These are phyloP conservation scores for Chesias legatella DNA, from an alignment of 2,888 invertebrate genomes.

Conservation along the genomic window DNA sequence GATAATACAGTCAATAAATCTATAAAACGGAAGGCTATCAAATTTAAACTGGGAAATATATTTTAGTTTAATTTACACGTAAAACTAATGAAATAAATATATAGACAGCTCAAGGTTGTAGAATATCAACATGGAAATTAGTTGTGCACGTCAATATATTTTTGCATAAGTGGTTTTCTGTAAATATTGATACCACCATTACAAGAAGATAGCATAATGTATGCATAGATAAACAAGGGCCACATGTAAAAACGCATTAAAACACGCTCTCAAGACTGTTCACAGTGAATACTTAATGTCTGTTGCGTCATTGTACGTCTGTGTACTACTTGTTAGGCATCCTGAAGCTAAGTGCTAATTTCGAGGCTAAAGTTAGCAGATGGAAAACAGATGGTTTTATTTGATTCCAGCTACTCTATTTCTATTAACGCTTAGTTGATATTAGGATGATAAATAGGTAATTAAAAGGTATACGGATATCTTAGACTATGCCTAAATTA, in stretches of 20 bases:
- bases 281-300: slow-evolving; percentile 48
- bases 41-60: slow-evolving; percentile 1
- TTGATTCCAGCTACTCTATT: background rate
- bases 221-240: slow-evolving; percentile 48
- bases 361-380: slow-evolving; percentile 15
- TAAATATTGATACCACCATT: too few relatives aligned
- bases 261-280: slow-evolving; percentile 42
- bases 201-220: too few relatives aligned
- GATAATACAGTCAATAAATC: slow-evolving; percentile 15
- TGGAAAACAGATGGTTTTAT: slow-evolving; percentile 11
- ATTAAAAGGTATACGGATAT: too few relatives aligned
- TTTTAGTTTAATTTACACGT: too few relatives aligned
- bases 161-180: too few relatives aligned
- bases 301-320: slow-evolving; percentile 40
- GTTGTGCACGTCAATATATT: too few relatives aligned
- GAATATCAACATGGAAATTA: too few relatives aligned
- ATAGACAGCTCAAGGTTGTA: too few relatives aligned
- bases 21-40: slow-evolving; percentile 8
- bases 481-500: too few relatives aligned
- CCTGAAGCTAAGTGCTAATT: slow-evolving; percentile 9
- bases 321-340: slow-evolving; percentile 9
- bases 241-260: slow-evolving; percentile 46
- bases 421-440: background rate
- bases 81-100: too few relatives aligned
- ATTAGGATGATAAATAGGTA: too few relatives aligned